phyloP scores from a whole-genome alignment of 2,113 vertebrate genomes.

The Holacanthus passer region DNA sequence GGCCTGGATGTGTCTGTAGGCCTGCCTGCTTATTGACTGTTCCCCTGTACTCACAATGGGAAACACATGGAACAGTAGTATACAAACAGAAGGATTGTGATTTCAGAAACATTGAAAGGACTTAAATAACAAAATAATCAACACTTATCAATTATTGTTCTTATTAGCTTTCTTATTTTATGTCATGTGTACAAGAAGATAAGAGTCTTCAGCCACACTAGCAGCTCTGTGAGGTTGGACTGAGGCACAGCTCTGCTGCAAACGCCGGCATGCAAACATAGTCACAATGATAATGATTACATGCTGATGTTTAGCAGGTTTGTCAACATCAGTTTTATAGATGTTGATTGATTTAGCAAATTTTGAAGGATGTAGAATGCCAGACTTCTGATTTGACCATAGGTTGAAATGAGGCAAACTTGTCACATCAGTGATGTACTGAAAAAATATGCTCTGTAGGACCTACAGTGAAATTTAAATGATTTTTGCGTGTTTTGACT shows the following conservation, averaged over 20 bases:
- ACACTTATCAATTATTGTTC: not conserved
- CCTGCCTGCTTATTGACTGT: no score
- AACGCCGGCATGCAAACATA: not conserved
- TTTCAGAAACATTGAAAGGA: not conserved
- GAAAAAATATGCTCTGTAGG: no score
- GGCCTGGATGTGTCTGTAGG: constrained; percentile 32
- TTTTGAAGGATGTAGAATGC: no score
- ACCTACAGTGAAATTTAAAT: no score
- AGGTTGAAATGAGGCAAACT: no score
- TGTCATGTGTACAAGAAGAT: not conserved
- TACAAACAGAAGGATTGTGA: not conserved
- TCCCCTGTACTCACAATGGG: no score
- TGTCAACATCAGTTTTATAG: not conserved
- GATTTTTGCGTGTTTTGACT: no score
- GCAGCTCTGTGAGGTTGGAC: no score
- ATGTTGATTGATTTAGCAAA: no score
- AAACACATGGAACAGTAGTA: not conserved
- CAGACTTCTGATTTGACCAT: no score
- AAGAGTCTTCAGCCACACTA: not conserved
- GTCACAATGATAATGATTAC: not conserved
- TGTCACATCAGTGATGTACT: no score
- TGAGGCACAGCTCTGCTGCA: constrained; percentile 8
- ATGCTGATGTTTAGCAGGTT: not conserved
- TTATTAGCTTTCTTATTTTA: not conserved
- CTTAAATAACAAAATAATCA: not conserved